A percentile compares a stretch with the other conserved stretches of the same genome.
Conservation (phyloP, 2,888 invertebrate genomes). For the Ophraella communa region DNA sequence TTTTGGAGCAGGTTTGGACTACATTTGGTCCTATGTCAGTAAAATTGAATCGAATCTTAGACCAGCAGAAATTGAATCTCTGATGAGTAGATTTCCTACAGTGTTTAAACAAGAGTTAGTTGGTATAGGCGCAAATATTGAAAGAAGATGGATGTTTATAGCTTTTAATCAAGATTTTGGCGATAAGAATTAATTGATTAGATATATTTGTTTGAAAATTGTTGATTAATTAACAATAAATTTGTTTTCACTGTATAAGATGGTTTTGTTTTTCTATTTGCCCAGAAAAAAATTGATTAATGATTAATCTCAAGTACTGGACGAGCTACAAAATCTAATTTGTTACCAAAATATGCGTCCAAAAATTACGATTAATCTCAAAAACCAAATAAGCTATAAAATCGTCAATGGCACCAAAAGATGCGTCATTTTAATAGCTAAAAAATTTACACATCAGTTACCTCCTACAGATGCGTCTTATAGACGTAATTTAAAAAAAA, state of each 20-base stretch:
- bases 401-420: too few relatives aligned
- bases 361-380: not conserved
- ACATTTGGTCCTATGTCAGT: slow-evolving; percentile 89
- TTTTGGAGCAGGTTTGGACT: slow-evolving; percentile 88
- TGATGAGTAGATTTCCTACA: slow-evolving; percentile 78
- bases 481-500: too few relatives aligned
- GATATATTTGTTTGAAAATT: slow-evolving; percentile 3
- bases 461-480: too few relatives aligned
- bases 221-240: not conserved
- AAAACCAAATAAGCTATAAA: too few relatives aligned
- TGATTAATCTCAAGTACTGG: too few relatives aligned
- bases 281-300: too few relatives aligned
- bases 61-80: slow-evolving; percentile 77
- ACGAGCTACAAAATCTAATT: too few relatives aligned
- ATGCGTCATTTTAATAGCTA: too few relatives aligned
- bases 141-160: slow-evolving; percentile 85
- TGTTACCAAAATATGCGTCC: too few relatives aligned
- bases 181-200: slow-evolving; percentile 15
- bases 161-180: slow-evolving; percentile 63
- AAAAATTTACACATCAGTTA: too few relatives aligned
- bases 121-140: slow-evolving; percentile 86
- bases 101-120: slow-evolving; percentile 81
- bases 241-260: not conserved
- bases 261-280: too few relatives aligned
- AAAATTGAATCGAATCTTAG: slow-evolving; percentile 76